Conservation (phyloP, 92 coral and sea anemone genomes). For the Isaurus tuberculatus region DNA sequence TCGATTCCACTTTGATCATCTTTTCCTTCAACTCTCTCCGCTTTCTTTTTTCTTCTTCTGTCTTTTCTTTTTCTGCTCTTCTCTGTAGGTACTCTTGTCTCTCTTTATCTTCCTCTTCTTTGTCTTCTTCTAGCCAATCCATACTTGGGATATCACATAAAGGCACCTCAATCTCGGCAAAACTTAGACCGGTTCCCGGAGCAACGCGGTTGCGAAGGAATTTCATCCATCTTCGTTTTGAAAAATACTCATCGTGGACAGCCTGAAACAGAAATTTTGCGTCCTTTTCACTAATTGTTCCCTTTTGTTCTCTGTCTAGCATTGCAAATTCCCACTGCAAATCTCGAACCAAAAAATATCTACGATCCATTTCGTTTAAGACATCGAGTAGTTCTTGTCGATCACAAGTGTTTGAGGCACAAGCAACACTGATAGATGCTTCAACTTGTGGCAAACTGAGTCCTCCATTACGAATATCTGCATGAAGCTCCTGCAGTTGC, state of each 20-base stretch:
- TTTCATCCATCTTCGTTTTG: conserved; percentile 86
- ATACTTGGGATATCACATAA: conserved; percentile 92
- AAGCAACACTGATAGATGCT: conserved; percentile 85
- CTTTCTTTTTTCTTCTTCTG: conserved; percentile 44
- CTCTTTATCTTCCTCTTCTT: conserved; percentile 84
- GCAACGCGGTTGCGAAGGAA: conserved; percentile 96
- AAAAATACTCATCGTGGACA: conserved; percentile 94
- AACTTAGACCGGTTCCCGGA: conserved; percentile 93
- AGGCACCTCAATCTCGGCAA: conserved; percentile 97
- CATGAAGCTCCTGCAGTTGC: conserved; percentile 83
- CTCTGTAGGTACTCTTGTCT: conserved; percentile 67
- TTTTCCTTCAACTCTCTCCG: conserved; percentile 49
- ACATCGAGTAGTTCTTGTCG: conserved; percentile 87
- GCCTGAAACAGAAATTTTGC: conserved; percentile 97
- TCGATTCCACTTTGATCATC: conserved; percentile 72
- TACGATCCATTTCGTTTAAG: conserved; percentile 96
- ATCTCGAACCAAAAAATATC: conserved; percentile 92
- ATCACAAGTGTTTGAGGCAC: conserved; percentile 95
- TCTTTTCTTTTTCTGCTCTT: conserved; percentile 61
- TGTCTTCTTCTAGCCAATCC: conserved; percentile 97
- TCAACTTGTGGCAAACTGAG: conserved; percentile 85
- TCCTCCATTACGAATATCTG: conserved; percentile 87
- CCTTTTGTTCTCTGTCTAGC: conserved; percentile 93
- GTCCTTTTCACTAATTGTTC: conserved; percentile 86
- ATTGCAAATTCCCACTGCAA: conserved; percentile 96